A percentile compares a stretch with the other conserved stretches of the same genome.
phyloP scores from a whole-genome alignment of 2,797 vertebrate species.

The Florisuga fusca region DNA sequence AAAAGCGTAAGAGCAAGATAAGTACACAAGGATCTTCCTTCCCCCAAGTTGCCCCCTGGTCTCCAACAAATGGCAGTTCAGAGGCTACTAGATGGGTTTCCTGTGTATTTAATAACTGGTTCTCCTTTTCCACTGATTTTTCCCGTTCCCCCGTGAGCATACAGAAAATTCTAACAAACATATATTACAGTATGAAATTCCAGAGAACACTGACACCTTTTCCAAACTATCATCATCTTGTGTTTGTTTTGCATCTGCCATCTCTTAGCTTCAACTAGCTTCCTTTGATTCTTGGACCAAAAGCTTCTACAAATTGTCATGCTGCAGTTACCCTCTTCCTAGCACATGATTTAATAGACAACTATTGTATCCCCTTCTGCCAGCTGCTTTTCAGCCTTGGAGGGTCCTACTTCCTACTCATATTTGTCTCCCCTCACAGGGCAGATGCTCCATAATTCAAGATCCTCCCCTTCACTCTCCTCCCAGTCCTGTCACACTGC shows the following conservation, averaged over 20 bases:
- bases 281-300: neutral
- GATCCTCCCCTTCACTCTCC: neutral
- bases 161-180: neutral
- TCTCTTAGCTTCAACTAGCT: neutral
- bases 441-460: conserved; percentile 3
- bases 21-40: neutral
- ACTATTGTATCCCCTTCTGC: neutral
- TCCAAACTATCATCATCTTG: neutral
- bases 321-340: neutral
- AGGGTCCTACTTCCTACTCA: conserved; percentile 30
- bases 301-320: neutral
- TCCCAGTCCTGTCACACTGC: neutral
- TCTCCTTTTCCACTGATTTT: neutral
- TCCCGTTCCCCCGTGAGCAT: neutral
- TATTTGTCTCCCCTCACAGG: neutral
- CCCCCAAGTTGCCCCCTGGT: neutral
- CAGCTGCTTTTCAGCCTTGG: conserved; percentile 23
- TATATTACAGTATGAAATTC: neutral
- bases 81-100: neutral
- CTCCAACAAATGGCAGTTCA: neutral
- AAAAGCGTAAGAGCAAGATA: neutral
- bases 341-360: conserved; percentile 3
- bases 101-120: neutral
- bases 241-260: neutral
- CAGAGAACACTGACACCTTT: neutral